phyloP scores from a whole-genome alignment of 2,797 vertebrate genomes.

The Holocentrus rufus region DNA sequence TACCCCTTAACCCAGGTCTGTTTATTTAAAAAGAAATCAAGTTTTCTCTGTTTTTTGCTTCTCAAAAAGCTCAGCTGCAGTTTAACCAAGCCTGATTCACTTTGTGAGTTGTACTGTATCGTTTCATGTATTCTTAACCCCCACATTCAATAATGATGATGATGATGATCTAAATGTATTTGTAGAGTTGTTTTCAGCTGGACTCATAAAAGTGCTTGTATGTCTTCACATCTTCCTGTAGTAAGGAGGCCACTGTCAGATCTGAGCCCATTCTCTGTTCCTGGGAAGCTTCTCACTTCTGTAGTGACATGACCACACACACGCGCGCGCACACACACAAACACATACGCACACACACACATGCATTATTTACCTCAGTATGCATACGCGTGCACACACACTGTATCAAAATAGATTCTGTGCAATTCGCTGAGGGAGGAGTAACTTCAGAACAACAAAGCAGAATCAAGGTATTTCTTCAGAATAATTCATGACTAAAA shows the following conservation, averaged over 20 bases:
- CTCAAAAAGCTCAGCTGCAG: background rate
- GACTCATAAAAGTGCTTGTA: constrained; percentile 40
- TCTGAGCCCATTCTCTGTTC: constrained; percentile 40
- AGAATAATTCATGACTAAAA: constrained; percentile 44
- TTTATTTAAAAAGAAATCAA: too few relatives aligned
- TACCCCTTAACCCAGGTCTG: too few relatives aligned
- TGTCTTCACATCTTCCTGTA: constrained; percentile 36
- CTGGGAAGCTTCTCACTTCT: constrained; percentile 7
- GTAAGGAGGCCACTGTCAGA: constrained; percentile 26
- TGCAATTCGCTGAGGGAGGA: constrained; percentile 34
- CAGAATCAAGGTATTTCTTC: constrained; percentile 22
- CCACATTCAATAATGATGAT: background rate
- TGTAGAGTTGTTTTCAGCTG: constrained; percentile 3
- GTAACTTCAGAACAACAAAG: constrained; percentile 32
- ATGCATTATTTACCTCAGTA: too few relatives aligned
- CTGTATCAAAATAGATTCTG: constrained; percentile 37
- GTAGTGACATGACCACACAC: background rate
- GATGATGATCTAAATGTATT: background rate
- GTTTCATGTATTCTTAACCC: background rate
- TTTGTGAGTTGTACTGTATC: background rate
- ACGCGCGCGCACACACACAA: constrained; percentile 6
- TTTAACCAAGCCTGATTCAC: background rate
- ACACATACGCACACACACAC: background rate
- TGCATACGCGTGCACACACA: background rate
- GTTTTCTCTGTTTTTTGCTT: background rate